Percentiles rank a stretch among this genome's conserved stretches.
Evolutionary conservation across 2,888 invertebrate genomes (phyloP).

Genomic region (Patella pellucida): DNA sequence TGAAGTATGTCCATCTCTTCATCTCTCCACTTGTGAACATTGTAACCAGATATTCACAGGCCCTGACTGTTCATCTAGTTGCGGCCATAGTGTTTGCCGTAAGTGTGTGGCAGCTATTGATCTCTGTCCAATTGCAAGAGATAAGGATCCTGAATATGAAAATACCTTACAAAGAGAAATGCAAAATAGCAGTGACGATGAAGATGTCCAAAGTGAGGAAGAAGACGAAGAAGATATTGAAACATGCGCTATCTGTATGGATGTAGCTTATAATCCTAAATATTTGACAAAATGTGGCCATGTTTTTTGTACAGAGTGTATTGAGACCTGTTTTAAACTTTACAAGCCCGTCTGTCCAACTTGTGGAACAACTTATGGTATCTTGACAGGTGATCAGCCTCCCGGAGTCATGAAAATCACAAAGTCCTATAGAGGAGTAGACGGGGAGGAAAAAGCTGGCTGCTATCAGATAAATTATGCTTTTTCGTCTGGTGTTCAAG

Average conservation of each 20-base stretch:
- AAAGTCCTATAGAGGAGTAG: slow-evolving; percentile 25
- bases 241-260: slow-evolving; percentile 54
- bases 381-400: slow-evolving; percentile 57
- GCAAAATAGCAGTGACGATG: not conserved
- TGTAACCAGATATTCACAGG: no score
- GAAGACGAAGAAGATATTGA: slow-evolving; percentile 17
- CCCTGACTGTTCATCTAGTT: not conserved
- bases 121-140: no score
- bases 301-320: slow-evolving; percentile 55
- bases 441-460: slow-evolving; percentile 39
- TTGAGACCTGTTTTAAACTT: slow-evolving; percentile 44
- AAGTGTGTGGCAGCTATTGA: not conserved
- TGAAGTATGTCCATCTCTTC: no score
- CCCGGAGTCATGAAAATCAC: slow-evolving; percentile 47
- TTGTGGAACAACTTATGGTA: slow-evolving; percentile 55
- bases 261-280: slow-evolving; percentile 32
- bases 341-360: slow-evolving; percentile 59
- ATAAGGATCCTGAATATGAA: slow-evolving; percentile 16
- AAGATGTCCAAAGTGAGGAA: not conserved
- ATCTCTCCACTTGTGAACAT: no score
- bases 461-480: slow-evolving; percentile 62
- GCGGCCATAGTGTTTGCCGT: not conserved
- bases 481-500: slow-evolving; percentile 52
- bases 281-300: slow-evolving; percentile 51
- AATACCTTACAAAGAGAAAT: not conserved